Conservation (phyloP, 2,113 vertebrate genomes). For the Chloropsis hardwickii region DNA sequence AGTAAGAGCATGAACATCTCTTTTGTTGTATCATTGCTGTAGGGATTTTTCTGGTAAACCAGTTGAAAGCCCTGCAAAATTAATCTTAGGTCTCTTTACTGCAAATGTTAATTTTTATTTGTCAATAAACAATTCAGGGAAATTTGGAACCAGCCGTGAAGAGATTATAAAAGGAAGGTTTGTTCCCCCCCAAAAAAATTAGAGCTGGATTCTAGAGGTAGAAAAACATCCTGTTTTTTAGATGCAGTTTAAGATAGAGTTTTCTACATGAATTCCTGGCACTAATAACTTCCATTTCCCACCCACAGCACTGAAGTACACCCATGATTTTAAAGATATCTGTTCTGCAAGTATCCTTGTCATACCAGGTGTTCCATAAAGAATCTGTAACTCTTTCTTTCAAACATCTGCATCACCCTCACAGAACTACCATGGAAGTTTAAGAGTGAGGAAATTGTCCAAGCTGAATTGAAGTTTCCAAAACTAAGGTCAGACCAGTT, state of each 20-base stretch:
- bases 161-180: not conserved
- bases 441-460: not conserved
- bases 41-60: not conserved
- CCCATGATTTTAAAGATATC: not conserved
- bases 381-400: not conserved
- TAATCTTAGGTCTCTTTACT: not conserved
- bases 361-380: not conserved
- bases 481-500: not conserved
- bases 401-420: not conserved
- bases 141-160: not conserved
- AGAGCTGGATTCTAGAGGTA: not conserved
- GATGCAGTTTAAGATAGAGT: slow-evolving; percentile 30
- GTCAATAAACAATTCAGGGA: slow-evolving; percentile 44
- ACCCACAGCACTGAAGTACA: not conserved
- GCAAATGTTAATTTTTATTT: not conserved
- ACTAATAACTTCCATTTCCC: not conserved
- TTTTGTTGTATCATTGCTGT: rapidly evolving
- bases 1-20: not conserved
- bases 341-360: not conserved
- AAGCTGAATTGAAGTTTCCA: not conserved
- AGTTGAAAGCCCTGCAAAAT: not conserved
- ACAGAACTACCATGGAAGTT: not conserved
- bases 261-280: slow-evolving; percentile 23
- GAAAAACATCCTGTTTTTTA: slow-evolving; percentile 47
- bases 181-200: not conserved